Base-by-base conservation (phyloP, 2,113 vertebrate species). In the Amphiprion ocellaris region DNA sequence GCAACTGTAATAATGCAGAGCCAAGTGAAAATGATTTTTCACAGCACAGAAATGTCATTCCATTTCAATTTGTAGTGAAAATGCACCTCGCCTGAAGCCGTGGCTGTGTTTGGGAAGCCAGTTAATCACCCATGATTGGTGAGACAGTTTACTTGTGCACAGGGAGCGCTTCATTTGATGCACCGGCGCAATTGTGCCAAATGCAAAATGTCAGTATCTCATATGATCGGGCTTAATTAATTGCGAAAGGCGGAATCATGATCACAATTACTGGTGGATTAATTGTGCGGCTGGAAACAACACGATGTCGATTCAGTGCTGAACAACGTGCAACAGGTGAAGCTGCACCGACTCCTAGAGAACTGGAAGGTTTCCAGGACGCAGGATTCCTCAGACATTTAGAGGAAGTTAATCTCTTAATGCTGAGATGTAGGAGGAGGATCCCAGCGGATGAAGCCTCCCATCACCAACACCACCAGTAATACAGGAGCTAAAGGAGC, bases 181-280 rank as follows among this genome's bases (percentile, higher is more conserved):
- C 66, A 59, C 37, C 54, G 54, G 53, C 76, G 69, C 33, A 28
- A 62, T 62, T 47, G 4, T 15, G 69, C 65, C 78, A 56, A 65
- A 77, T 74, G 44, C 54, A 78, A 69, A 91, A 84, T 66, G 83
- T 76, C 83, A 81, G 55, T 24, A 53, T 81, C 74, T 82, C 61
- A 69, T 60, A 71, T 70, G 37, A 77, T 91, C 64, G 71, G 44
- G 53, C 26, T 62, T 86, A 88, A 89, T 88, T 89, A 59, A 81
- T 76, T 77, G 66, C 75, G 78, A 89, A 84, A 78, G 63, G 53
- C 30, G 50, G 74, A 89, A 82, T 61, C 75, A 49, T 26, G 17
- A 66, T 75, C 24, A 53, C 69, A 61, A 73, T 91, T 86, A 85
- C n/a, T 11, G 0, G 44, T 12, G 47, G 60, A 78, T 88, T 87